phyloP scores from a whole-genome alignment of 2,797 vertebrate genomes.

The Microtus obscurus region DNA sequence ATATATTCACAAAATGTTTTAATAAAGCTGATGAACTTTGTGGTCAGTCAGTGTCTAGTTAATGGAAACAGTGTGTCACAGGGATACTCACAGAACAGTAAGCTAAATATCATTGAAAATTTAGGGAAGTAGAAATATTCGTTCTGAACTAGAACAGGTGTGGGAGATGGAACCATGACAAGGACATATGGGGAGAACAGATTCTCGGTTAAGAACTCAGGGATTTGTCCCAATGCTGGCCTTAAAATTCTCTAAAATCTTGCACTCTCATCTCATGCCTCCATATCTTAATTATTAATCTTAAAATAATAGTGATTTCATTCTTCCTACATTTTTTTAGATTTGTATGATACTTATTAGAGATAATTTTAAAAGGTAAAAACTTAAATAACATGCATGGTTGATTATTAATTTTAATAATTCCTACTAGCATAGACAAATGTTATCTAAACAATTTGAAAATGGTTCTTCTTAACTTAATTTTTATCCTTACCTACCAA shows the following conservation, averaged over 20 bases:
- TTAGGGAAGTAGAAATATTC: background rate
- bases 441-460: background rate
- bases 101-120: slow-evolving; percentile 7
- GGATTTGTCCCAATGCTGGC: background rate
- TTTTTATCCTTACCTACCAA: background rate
- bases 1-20: slow-evolving; percentile 40
- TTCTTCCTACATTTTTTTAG: background rate
- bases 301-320: slow-evolving; percentile 8
- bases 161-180: background rate
- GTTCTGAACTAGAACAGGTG: background rate
- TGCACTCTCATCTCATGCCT: background rate
- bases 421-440: background rate
- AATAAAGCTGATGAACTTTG: background rate
- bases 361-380: slow-evolving; percentile 43
- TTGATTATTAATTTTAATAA: slow-evolving; percentile 21
- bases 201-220: background rate
- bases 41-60: slow-evolving; percentile 7
- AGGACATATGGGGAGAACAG: background rate
- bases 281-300: slow-evolving; percentile 17
- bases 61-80: background rate
- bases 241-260: background rate
- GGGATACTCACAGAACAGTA: background rate
- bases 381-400: background rate
- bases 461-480: background rate
- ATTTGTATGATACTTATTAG: background rate